Evolutionary conservation across 2,113 vertebrate species (phyloP).

Genomic region (Acrocephalus kingi): DNA sequence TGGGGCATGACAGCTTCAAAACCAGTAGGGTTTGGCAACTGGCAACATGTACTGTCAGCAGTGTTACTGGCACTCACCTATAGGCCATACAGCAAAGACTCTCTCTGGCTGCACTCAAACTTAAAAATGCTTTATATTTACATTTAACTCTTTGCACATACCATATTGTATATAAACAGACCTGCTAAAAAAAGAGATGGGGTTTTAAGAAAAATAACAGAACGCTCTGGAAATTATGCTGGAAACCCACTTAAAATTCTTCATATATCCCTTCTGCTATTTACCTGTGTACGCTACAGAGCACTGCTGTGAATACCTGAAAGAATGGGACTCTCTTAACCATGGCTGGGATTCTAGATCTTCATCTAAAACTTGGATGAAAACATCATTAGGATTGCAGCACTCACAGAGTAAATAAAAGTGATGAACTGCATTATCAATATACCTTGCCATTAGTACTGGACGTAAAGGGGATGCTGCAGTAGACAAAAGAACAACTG

Average conservation of each 20-base stretch:
- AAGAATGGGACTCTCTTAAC: not conserved
- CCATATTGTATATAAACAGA: not conserved
- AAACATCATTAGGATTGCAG: not conserved
- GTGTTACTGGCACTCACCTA: not conserved
- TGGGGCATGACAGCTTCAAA: not conserved
- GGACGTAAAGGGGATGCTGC: not conserved
- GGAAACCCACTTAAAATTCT: not conserved
- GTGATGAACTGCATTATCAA: not conserved
- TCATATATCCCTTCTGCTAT: not conserved
- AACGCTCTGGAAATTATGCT: not conserved
- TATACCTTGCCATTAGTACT: not conserved
- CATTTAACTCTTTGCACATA: not conserved
- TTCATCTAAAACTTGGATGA: not conserved
- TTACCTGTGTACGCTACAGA: not conserved
- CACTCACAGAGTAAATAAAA: not conserved
- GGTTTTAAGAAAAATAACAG: not conserved
- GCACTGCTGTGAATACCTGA: not conserved
- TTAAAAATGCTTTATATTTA: not conserved
- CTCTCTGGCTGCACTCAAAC: not conserved
- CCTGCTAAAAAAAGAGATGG: not conserved
- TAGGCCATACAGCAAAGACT: not conserved
- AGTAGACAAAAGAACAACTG: not conserved
- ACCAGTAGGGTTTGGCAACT: not conserved
- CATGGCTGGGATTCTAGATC: not conserved
- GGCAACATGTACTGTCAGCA: not conserved